Evolutionary conservation across 2,113 vertebrate genomes (phyloP), one percentile per base, ranked within the genome.

Genomic region (Burhinus bistriatus): DNA sequence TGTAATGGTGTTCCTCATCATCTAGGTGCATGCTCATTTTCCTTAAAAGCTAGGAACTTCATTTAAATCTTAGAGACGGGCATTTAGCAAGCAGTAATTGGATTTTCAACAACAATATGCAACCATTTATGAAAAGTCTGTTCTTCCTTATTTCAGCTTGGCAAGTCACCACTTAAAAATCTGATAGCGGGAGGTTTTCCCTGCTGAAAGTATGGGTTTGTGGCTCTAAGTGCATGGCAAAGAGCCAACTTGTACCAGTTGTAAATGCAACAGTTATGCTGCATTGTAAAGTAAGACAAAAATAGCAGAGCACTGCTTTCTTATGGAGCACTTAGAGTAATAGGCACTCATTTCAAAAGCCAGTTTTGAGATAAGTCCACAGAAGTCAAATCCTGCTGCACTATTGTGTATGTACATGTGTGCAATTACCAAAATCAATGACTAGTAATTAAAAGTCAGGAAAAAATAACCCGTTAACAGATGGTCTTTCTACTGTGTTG

Each of bases 401-500:
- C 26, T 20, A 15, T n/a, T 87, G 84, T 83, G 62, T 27, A 12
- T 10, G 62, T 61, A 23, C 51, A 29, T 89, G 52, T 68, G 72
- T 81, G 76, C 62, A 92, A 90, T 44, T 83, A 94, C 44, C 72
- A 83, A 80, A 83, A 83, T 30, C 71, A 83, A 94, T 30, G 38
- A 83, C n/a, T 45, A 45, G 66, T 45, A 94, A 95, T 90, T 96
- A 95, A 91, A 96, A 95, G 58, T 25, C 21, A 72, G 70, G 73
- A 52, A 89, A 83, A 94, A 94, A 86, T 77, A 93, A 75, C 42
- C 17, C 62, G 62, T 59, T 49, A 66, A 66, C 55, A 89, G 83
- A 61, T 93, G 83, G 11, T 89, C 19, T 52, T 90, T 36, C 29
- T 36, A 44, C 59, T 22, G 21, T 45, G 87, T 36, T 68, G 52